These are phyloP conservation scores for Nemotelus nigrinus DNA, from an alignment of 2,888 invertebrate genomes.

Conservation along the genomic window DNA sequence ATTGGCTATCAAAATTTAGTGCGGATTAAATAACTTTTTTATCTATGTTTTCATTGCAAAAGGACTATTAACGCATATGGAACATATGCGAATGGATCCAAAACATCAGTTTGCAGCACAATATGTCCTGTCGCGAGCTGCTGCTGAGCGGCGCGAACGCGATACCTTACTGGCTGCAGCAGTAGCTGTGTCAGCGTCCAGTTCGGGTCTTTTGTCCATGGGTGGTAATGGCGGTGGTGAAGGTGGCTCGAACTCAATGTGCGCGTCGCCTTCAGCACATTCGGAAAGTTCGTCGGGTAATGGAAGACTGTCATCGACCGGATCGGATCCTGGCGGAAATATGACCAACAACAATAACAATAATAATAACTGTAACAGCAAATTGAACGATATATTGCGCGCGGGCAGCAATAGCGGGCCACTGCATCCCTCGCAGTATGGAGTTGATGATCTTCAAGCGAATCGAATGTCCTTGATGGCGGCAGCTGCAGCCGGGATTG, in stretches of 20 bases:
- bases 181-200: constrained; percentile 70
- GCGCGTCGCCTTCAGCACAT: constrained; percentile 86
- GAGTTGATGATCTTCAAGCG: constrained; percentile 71
- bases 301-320: constrained; percentile 81
- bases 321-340: constrained; percentile 74
- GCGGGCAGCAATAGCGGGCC: constrained; percentile 69
- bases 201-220: constrained; percentile 70
- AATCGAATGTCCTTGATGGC: constrained; percentile 78
- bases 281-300: constrained; percentile 87
- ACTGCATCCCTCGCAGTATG: constrained; percentile 71
- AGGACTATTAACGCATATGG: constrained; percentile 94
- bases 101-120: constrained; percentile 96
- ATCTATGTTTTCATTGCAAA: constrained; percentile 50
- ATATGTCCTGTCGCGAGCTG: constrained; percentile 89
- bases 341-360: constrained; percentile 72
- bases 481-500: constrained; percentile 71
- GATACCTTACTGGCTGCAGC: constrained; percentile 78
- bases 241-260: constrained; percentile 71
- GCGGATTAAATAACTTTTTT: not conserved
- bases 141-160: constrained; percentile 87
- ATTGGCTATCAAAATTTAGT: not conserved
- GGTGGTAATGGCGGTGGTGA: constrained; percentile 60
- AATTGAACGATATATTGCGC: constrained; percentile 63
- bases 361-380: constrained; percentile 71
- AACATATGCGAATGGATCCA: constrained; percentile 96